These are phyloP conservation scores for Blastobasis lacticolella DNA, from an alignment of 2,888 invertebrate species.

Conservation along the genomic window DNA sequence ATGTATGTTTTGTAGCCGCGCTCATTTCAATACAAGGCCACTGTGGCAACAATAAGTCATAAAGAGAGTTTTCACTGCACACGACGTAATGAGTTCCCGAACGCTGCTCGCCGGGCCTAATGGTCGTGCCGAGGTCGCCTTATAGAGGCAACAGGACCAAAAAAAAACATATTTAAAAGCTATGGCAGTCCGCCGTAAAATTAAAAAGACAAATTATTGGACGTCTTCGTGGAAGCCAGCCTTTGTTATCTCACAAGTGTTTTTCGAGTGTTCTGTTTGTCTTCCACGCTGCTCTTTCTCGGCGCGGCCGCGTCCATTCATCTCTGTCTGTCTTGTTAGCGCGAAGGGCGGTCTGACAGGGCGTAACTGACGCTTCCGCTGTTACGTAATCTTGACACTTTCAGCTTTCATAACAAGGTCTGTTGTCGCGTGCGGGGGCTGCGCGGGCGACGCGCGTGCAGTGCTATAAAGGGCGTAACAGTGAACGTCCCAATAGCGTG, in stretches of 20 bases:
- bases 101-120: slow-evolving; percentile 55
- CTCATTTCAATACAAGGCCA: slow-evolving; percentile 40
- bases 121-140: slow-evolving; percentile 57
- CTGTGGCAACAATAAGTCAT: slow-evolving; percentile 59
- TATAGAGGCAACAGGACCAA: slow-evolving; percentile 42
- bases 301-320: slow-evolving; percentile 37
- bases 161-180: slow-evolving; percentile 58
- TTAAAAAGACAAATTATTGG: slow-evolving; percentile 75
- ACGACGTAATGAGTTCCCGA: slow-evolving; percentile 62
- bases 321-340: slow-evolving; percentile 67
- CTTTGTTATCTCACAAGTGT: slow-evolving; percentile 74
- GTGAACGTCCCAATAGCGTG: slow-evolving; percentile 46
- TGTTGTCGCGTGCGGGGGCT: slow-evolving; percentile 52
- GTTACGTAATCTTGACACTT: slow-evolving; percentile 72
- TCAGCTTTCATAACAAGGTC: slow-evolving; percentile 68
- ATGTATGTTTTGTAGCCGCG: slow-evolving; percentile 20
- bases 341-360: slow-evolving; percentile 61
- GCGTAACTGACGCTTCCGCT: slow-evolving; percentile 66
- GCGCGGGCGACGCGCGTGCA: slow-evolving; percentile 41
- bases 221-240: slow-evolving; percentile 71
- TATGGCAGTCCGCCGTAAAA: slow-evolving; percentile 69
- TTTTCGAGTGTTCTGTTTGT: slow-evolving; percentile 71
- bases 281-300: slow-evolving; percentile 46
- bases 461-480: slow-evolving; percentile 66
- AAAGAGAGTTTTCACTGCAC: slow-evolving; percentile 55